Conservation (phyloP, 1,140 invertebrate species). For the Achroia grisella region DNA sequence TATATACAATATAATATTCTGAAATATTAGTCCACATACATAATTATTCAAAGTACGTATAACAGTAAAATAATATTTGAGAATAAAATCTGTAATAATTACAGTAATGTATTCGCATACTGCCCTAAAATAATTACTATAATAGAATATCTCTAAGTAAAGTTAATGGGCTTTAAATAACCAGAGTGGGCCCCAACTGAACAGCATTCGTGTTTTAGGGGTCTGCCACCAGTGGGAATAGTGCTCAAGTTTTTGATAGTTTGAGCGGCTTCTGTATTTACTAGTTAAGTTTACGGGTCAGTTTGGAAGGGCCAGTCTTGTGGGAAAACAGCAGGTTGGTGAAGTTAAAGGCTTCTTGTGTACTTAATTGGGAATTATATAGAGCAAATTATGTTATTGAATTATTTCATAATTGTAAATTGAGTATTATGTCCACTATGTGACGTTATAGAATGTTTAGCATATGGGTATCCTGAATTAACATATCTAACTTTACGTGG, state of each 20-base stretch:
- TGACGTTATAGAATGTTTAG: neutral
- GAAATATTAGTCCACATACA: too few species aligned
- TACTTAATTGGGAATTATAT: neutral
- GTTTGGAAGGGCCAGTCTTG: slow-evolving; percentile 3
- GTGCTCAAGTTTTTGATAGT: slow-evolving; percentile 67
- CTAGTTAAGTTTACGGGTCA: slow-evolving; percentile 28
- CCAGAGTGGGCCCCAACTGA: slow-evolving; percentile 5
- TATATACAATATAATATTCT: too few species aligned
- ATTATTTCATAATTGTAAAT: neutral
- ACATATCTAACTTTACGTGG: too few species aligned
- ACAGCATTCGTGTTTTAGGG: slow-evolving; percentile 43
- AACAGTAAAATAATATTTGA: too few species aligned
- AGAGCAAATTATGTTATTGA: neutral
- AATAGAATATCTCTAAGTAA: too few species aligned
- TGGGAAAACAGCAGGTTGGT: slow-evolving; percentile 7
- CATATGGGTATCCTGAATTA: too few species aligned
- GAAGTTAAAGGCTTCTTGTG: slow-evolving; percentile 1
- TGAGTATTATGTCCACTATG: neutral
- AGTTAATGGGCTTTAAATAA: slow-evolving; percentile 2
- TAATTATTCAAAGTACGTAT: too few species aligned
- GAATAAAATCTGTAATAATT: too few species aligned
- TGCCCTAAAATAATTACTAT: too few species aligned
- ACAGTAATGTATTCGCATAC: too few species aligned
- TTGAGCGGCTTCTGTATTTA: slow-evolving; percentile 60
- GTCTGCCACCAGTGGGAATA: slow-evolving; percentile 55